A percentile compares a stretch with the other conserved stretches of the same genome.
Evolutionary conservation across 2,888 invertebrate species (phyloP).

Genomic region (Pseudanteris insignis): DNA sequence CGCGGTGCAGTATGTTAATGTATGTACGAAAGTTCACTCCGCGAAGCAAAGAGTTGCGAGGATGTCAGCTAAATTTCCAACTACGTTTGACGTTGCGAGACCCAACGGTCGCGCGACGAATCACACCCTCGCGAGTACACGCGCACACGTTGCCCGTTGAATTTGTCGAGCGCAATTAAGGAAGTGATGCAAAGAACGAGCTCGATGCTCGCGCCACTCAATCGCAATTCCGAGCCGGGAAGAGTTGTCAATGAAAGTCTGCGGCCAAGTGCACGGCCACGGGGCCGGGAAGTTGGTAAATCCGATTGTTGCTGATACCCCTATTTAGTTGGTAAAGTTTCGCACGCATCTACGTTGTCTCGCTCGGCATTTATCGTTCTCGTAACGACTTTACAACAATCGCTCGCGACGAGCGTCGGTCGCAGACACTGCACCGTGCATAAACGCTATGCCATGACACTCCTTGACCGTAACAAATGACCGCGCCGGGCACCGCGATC

Average conservation of each 20-base stretch:
- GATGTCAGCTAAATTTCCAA: too few species aligned
- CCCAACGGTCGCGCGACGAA: too few species aligned
- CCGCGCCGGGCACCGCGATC: too few species aligned
- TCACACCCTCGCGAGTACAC: too few species aligned
- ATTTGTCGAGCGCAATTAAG: conserved; percentile 26
- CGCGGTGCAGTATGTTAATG: too few species aligned
- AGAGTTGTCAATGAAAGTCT: conserved; percentile 42
- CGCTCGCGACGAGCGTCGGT: conserved; percentile 41
- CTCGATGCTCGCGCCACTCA: conserved; percentile 37
- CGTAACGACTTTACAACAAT: conserved; percentile 52
- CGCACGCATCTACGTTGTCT: conserved; percentile 19
- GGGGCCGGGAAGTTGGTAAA: conserved; percentile 43
- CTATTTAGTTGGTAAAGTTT: conserved; percentile 54
- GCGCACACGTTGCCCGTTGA: too few species aligned
- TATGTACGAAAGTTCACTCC: too few species aligned
- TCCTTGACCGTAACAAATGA: conserved; percentile 41
- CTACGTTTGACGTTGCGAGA: too few species aligned
- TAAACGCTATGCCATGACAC: conserved; percentile 35
- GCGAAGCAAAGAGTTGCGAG: too few species aligned
- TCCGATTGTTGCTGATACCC: conserved; percentile 49
- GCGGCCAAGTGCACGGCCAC: too few species aligned
- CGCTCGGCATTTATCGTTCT: conserved; percentile 43
- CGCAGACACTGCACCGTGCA: conserved; percentile 19
- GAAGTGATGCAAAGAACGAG: too few species aligned
- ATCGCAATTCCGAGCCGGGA: conserved; percentile 37